phyloP scores from a whole-genome alignment of 2,113 vertebrate species.

The Sinocyclocheilus rhinocerous region DNA sequence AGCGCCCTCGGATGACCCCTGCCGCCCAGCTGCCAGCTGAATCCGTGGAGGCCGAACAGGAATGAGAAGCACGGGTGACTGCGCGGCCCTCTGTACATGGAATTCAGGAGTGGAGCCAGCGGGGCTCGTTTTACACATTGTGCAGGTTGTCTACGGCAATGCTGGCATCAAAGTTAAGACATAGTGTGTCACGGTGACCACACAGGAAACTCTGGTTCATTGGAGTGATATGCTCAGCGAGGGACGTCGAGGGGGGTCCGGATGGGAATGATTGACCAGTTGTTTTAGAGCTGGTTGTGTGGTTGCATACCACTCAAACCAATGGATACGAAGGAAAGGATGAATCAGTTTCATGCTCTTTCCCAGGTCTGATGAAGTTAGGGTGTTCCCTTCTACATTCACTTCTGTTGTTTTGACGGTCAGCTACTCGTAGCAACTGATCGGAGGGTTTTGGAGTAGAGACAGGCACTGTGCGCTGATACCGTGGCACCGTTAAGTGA shows the following conservation, averaged over 20 bases:
- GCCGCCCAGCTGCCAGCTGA: not conserved
- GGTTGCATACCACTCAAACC: not conserved
- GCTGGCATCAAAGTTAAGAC: constrained; percentile 8
- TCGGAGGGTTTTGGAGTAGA: not conserved
- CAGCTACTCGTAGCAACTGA: not conserved
- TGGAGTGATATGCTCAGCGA: not conserved
- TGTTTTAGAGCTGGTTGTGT: not conserved
- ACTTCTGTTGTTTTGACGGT: not conserved
- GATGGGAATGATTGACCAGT: constrained; percentile 49
- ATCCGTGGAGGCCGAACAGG: too few species aligned
- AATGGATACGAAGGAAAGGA: not conserved
- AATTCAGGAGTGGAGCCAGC: not conserved
- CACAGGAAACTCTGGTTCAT: not conserved
- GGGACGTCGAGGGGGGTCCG: not conserved
- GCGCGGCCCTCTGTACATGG: not conserved
- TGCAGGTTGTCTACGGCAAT: not conserved
- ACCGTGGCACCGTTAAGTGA: not conserved
- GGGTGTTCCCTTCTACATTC: not conserved
- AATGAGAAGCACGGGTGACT: too few species aligned
- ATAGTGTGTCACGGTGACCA: not conserved
- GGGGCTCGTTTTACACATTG: not conserved
- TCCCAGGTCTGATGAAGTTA: not conserved
- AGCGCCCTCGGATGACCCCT: constrained; percentile 16
- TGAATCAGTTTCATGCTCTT: not conserved
- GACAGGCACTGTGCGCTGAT: not conserved